phyloP scores from a whole-genome alignment of 2,797 vertebrate species.

The Spatula versicolor region DNA sequence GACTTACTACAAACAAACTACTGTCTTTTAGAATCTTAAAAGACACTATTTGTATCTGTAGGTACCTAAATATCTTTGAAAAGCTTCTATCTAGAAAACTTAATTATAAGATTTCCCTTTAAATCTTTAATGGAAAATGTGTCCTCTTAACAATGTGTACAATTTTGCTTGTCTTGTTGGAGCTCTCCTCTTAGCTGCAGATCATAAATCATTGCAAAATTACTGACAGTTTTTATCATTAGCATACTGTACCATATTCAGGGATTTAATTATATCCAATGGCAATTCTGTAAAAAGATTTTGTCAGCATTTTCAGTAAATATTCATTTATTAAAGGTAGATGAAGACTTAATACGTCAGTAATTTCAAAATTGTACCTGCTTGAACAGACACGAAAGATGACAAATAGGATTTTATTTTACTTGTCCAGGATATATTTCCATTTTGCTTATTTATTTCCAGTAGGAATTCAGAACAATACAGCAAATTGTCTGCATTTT shows the following conservation, averaged over 20 bases:
- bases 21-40: background rate
- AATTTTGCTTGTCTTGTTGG: background rate
- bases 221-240: conserved; percentile 1
- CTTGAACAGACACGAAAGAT: background rate
- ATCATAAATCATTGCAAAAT: conserved; percentile 39
- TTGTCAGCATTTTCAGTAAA: conserved; percentile 19
- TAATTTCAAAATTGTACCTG: background rate
- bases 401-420: background rate
- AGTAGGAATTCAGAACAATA: background rate
- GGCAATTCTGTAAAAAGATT: background rate
- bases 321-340: background rate
- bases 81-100: background rate
- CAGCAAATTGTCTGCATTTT: background rate
- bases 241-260: background rate
- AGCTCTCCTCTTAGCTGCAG: background rate
- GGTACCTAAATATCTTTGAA: background rate
- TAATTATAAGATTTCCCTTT: background rate
- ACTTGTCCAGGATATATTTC: background rate
- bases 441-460: background rate
- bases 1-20: background rate
- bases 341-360: background rate
- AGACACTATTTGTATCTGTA: background rate
- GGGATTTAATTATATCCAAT: conserved; percentile 30
- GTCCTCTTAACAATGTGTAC: background rate
- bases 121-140: background rate